Evolutionary conservation across 2,113 vertebrate genomes (phyloP).

Genomic region (Nycticebus coucang): DNA sequence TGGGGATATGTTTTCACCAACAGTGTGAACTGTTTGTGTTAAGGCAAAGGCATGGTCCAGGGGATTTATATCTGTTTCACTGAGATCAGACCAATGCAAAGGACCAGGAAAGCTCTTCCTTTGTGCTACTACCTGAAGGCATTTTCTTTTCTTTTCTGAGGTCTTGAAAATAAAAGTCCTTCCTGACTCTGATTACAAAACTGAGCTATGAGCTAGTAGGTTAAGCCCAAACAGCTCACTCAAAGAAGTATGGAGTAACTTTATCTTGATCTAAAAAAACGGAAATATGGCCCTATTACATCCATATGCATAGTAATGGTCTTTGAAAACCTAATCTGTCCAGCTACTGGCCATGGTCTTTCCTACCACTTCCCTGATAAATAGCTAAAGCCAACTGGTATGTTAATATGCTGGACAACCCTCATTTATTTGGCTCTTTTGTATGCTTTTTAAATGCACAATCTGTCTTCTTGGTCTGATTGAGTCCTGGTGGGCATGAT

Average conservation of each 20-base stretch:
- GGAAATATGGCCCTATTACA: background rate
- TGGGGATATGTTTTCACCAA: background rate
- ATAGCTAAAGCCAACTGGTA: slow-evolving; percentile 4
- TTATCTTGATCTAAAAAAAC: slow-evolving; percentile 40
- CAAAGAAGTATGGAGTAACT: slow-evolving; percentile 47
- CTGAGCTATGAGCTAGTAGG: background rate
- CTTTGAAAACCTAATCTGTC: slow-evolving; percentile 45
- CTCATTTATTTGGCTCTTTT: slow-evolving; percentile 6
- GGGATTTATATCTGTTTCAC: slow-evolving; percentile 30
- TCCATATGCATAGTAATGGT: background rate
- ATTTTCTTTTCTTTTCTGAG: slow-evolving; percentile 26
- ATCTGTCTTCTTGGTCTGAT: background rate
- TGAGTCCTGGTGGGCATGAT: background rate
- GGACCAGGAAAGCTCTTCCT: slow-evolving; percentile 6
- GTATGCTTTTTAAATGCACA: background rate
- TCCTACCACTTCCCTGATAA: slow-evolving; percentile 8
- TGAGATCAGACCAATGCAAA: slow-evolving; percentile 17
- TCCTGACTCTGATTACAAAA: slow-evolving; percentile 25
- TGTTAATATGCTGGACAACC: background rate
- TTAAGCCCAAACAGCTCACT: slow-evolving; percentile 29
- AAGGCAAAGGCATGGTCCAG: background rate
- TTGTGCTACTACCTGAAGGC: slow-evolving; percentile 16
- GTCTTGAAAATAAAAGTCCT: slow-evolving; percentile 37
- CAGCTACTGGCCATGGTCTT: slow-evolving; percentile 24
- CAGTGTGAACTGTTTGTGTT: slow-evolving; percentile 19